Evolutionary conservation across 2,113 vertebrate genomes (phyloP), one percentile per base, ranked within the genome.

Genomic region (Dinomys branickii): DNA sequence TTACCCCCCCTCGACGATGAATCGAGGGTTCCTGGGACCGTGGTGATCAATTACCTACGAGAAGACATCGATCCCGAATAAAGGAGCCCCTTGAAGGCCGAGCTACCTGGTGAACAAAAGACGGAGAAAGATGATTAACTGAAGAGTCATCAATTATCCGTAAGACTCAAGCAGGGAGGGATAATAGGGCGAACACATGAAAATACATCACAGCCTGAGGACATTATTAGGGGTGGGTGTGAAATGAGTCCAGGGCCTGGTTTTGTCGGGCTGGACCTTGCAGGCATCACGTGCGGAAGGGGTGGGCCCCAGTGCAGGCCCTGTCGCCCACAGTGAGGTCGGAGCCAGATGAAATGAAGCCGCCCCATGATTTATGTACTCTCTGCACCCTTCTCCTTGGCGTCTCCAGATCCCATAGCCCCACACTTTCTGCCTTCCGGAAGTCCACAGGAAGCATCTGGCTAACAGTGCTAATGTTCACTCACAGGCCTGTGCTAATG

Each of bases 21-120:
- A 98, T 82, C 4, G 85, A 97, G 97, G 63, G 97, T 98, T 97
- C 97, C 97, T 78, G 95, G 98, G 97, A 98, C 97, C 96, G 5
- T 16, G 13, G 97, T 96, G 98, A 99, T 98, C 98, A 98, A 98
- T 98, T 98, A 98, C 98, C 97, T 92, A 93, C 94, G 93, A 98
- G 98, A 98, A 98, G 98, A 98, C 98, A 98, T 97, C 58, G 98
- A 97, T 98, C 92, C 97, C 96, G 94, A 98, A 97, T 98, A 98
- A 98, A 99, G 98, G 97, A 97, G 97, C 97, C 98, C 97, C 98
- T 98, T 98, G 97, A 94, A 98, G 98, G 97, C 97, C 26, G 97
- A 97, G 97, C 69, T 98, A 99, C 98, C 99, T 99, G 98, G 97
- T 13, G 69, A 98, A 98, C 98, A 99, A 99, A 98, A 98, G 98